phyloP scores from a whole-genome alignment of 2,113 vertebrate species.

The Astatoreochromis straeleni region DNA sequence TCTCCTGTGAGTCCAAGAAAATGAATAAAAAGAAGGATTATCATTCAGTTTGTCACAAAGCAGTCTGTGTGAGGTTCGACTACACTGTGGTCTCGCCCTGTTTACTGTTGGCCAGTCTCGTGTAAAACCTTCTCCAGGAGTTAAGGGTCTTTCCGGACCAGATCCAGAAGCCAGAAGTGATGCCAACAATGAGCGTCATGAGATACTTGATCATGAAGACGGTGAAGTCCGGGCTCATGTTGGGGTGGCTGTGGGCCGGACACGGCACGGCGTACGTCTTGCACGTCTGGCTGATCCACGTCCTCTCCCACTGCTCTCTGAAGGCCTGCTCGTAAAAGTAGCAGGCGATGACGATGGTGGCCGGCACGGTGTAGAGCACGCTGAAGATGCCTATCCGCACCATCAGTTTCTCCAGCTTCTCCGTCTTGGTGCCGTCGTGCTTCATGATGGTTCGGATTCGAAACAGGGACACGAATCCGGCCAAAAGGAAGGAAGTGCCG shows the following conservation, averaged over 20 bases:
- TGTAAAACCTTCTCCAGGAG: conserved; percentile 97
- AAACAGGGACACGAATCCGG: conserved; percentile 93
- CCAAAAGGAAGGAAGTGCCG: conserved; percentile 91
- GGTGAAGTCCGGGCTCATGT: conserved; percentile 91
- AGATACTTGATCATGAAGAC: conserved; percentile 99
- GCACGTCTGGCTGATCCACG: conserved; percentile 88
- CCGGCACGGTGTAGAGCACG: conserved; percentile 92
- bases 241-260: conserved; percentile 76
- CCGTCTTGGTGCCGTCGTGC: conserved; percentile 93
- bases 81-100: conserved; percentile 93
- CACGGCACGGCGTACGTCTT: conserved; percentile 90
- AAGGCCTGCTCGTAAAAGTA: conserved; percentile 98
- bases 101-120: conserved; percentile 89
- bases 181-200: conserved; percentile 96
- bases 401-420: conserved; percentile 97
- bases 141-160: conserved; percentile 97
- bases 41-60: conserved; percentile 39
- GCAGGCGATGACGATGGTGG: conserved; percentile 95
- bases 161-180: conserved; percentile 98
- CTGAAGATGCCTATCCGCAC: conserved; percentile 93
- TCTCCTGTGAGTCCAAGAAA: conserved; percentile 19
- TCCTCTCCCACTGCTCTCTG: conserved; percentile 93
- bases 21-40: neutral
- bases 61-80: conserved; percentile 7
- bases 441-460: conserved; percentile 98